These are phyloP conservation scores for Agrochola lychnidis DNA, from an alignment of 2,888 invertebrate genomes.

Conservation along the genomic window DNA sequence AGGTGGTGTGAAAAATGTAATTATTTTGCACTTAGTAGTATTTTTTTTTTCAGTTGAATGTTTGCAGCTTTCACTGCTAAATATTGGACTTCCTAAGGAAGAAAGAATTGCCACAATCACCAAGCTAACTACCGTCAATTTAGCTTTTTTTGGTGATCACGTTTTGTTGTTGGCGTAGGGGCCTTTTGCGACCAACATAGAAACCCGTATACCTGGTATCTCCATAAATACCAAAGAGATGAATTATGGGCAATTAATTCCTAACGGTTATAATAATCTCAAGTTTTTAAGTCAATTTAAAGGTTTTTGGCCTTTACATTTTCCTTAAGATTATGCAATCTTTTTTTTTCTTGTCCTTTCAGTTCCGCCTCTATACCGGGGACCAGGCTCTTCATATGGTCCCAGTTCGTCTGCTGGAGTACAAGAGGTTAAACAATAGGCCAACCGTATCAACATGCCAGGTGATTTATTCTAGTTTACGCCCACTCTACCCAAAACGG, in stretches of 20 bases:
- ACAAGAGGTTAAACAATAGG: background rate
- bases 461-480: slow-evolving; percentile 23
- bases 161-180: background rate
- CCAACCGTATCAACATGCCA: slow-evolving; percentile 55
- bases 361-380: slow-evolving; percentile 47
- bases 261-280: background rate
- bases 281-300: background rate
- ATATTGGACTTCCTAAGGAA: background rate
- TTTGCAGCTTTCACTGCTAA: background rate
- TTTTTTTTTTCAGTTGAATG: background rate
- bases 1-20: too few relatives aligned
- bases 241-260: slow-evolving; percentile 5
- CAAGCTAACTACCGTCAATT: background rate
- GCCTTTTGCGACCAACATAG: slow-evolving; percentile 1
- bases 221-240: background rate
- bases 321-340: background rate
- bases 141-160: background rate
- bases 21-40: too few relatives aligned
- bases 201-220: background rate
- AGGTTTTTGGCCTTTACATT: slow-evolving; percentile 6
- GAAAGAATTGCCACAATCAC: background rate
- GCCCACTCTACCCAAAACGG: background rate
- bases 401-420: slow-evolving; percentile 21
- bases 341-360: slow-evolving; percentile 29
- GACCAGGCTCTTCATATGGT: slow-evolving; percentile 34